Conservation (phyloP, 2,113 vertebrate genomes). For the Solenodon paradoxus region DNA sequence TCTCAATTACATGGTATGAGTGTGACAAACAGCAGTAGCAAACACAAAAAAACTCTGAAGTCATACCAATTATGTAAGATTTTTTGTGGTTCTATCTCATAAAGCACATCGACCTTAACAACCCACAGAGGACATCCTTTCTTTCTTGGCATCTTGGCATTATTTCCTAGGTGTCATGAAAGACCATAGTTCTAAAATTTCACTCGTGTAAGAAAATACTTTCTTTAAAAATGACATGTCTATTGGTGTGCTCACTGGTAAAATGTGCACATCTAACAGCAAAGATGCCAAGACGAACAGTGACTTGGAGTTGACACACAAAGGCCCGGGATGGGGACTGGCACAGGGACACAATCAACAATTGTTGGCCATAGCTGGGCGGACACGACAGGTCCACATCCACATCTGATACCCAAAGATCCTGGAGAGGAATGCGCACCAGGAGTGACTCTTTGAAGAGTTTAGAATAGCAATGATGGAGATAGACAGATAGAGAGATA, state of each 20-base stretch:
- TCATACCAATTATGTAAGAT: background rate
- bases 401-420: background rate
- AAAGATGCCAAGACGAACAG: fast-evolving
- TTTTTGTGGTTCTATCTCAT: background rate
- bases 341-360: background rate
- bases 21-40: background rate
- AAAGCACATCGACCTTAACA: background rate
- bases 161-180: slow-evolving; percentile 15
- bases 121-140: background rate
- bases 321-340: background rate
- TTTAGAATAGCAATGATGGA: background rate
- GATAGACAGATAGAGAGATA: too few species aligned
- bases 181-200: background rate
- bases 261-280: background rate
- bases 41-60: background rate
- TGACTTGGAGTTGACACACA: fast-evolving
- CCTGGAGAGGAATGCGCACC: background rate
- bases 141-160: background rate
- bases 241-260: background rate
- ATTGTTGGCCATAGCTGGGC: background rate
- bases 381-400: background rate
- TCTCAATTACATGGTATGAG: background rate
- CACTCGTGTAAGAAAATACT: background rate
- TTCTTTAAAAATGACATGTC: background rate
- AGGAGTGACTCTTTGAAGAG: background rate